Evolutionary conservation across 2,888 invertebrate genomes (phyloP), one percentile per base, ranked within the genome.

Genomic region (Epinotia nisella): DNA sequence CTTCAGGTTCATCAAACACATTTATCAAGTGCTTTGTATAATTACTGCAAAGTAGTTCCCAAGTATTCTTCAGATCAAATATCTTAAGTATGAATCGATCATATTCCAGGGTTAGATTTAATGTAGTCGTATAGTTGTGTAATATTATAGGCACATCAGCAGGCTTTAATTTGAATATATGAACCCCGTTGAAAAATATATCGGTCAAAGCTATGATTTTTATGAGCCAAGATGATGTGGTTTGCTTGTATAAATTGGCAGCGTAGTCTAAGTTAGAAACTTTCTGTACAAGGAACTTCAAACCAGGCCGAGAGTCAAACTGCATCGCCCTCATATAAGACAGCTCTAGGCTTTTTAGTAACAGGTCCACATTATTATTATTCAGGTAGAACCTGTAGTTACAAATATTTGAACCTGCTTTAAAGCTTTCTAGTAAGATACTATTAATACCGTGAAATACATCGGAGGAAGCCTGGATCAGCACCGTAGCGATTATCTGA

Each of bases 241-340:
- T 97, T 90, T 98, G 98, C 75, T 97, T 97, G 85, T 98, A 98
- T n/a, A 98, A 93, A 89, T 98, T 98, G 1, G 98, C 98, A 4
- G 98, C 97, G 80, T 96, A 95, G 74, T 96, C 97, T 76, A 98
- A 94, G 83, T 97, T 97, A 0, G 97, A 97, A 0, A 98, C 98
- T 93, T 98, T 98, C 88, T 99, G 98, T 76, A 98, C 96, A 3
- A 99, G 95, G 87, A 99, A 98, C 88, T 99, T 99, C 21, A 99
- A 92, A 0, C 98, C 98, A 0, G 98, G 98, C 45, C 98, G 95
- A 10, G 96, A 95, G 87, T 99, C 98, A 85, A 99, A 98, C 82
- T 97, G 97, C 85, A 96, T 94, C 0, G 98, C 97, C 73, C 97
- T 95, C 68, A 95, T 95, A 83, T 97, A 97, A 2, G 98, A 98